Evolutionary conservation across 2,797 vertebrate species (phyloP), one percentile per base, ranked within the genome.

Genomic region (Intellagama lesueurii): DNA sequence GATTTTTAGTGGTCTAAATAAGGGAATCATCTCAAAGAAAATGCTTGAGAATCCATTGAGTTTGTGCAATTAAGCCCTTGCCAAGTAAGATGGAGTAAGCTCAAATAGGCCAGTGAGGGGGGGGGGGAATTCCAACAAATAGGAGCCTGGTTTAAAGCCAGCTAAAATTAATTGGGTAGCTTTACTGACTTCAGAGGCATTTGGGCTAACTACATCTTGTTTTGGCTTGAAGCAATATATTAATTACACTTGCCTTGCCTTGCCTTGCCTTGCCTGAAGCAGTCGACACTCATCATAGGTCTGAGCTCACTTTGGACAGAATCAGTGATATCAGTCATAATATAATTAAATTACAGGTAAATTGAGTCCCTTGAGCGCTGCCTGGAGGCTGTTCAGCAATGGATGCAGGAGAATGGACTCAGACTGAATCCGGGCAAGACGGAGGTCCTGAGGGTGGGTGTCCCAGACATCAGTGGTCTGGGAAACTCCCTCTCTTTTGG

Each of bases 31-130:
- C 64, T 86, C 49, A 85, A 24, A 87, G 52, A 90, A 88, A 90
- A 93, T 83, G 44, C 73, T 91, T 92, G 87, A 88, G 9, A 93
- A 92, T 40, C 90, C 89, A 87, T 84, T 89, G 72, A 35, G 28
- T 66, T 82, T 60, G 76, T 7, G 49, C 24, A 83, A 44, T 78
- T 28, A 47, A 70, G 81, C 75, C 88, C 80, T 64, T 92, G 84
- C 69, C 44, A 75, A n/a, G 64, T 78, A 89, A 87, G 88, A 72
- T 0, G n/a, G 47, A 56, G 40, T 56, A 17, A 89, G 56, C 11
- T 5, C 68, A 86, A 35, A 40, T 19, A 91, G 26, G 11, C 44
- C n/a, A 89, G 66, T 68, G 32, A 79, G 64, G 72, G 66, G 32
- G 69, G 32, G 72, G 66, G 87, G 47, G n/a, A 14, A 9, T 44